A percentile compares a stretch with the other conserved stretches of the same genome.
These are phyloP conservation scores for Astropecten irregularis DNA, from an alignment of 53 echinoderm and acorn worm genomes.

Conservation along the genomic window DNA sequence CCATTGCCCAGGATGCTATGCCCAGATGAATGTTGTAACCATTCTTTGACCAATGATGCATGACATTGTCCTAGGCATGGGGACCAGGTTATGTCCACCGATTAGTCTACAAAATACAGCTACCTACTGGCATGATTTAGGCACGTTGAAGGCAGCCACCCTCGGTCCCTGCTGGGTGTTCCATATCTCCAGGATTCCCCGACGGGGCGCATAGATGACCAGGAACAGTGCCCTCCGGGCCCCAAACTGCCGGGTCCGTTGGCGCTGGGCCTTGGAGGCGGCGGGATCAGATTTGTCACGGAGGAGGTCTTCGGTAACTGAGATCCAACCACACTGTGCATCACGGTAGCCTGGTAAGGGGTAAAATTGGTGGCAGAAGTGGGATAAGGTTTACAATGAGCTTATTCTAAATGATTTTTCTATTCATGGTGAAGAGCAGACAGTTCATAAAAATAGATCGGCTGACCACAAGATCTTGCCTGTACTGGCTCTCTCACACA, in stretches of 20 bases:
- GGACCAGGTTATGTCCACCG: too few relatives aligned
- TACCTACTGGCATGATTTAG: slow-evolving; percentile 71
- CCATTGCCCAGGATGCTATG: too few relatives aligned
- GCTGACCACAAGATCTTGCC: too few relatives aligned
- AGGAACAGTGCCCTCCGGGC: slow-evolving; percentile 90
- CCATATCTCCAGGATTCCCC: slow-evolving; percentile 98
- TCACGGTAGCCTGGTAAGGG: slow-evolving; percentile 81
- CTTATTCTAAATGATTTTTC: too few relatives aligned
- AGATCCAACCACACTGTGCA: slow-evolving; percentile 99
- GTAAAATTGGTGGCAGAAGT: neutral
- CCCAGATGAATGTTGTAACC: too few relatives aligned
- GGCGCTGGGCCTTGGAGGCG: slow-evolving; percentile 42
- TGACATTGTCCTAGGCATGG: too few relatives aligned
- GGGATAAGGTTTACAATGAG: too few relatives aligned
- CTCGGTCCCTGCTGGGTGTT: slow-evolving; percentile 98
- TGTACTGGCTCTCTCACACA: too few relatives aligned
- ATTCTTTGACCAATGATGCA: too few relatives aligned
- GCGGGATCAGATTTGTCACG: slow-evolving; percentile 75
- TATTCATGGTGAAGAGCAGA: too few relatives aligned
- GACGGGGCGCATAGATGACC: slow-evolving; percentile 95
- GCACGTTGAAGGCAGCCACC: slow-evolving; percentile 97
- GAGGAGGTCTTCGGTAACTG: slow-evolving; percentile 83
- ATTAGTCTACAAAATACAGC: too few relatives aligned
- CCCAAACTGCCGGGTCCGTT: slow-evolving; percentile 51
- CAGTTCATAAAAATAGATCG: too few relatives aligned